A percentile compares a stretch with the other conserved stretches of the same genome.
Evolutionary conservation across 2,888 invertebrate species (phyloP).

Genomic region (Andrena trimmerana): DNA sequence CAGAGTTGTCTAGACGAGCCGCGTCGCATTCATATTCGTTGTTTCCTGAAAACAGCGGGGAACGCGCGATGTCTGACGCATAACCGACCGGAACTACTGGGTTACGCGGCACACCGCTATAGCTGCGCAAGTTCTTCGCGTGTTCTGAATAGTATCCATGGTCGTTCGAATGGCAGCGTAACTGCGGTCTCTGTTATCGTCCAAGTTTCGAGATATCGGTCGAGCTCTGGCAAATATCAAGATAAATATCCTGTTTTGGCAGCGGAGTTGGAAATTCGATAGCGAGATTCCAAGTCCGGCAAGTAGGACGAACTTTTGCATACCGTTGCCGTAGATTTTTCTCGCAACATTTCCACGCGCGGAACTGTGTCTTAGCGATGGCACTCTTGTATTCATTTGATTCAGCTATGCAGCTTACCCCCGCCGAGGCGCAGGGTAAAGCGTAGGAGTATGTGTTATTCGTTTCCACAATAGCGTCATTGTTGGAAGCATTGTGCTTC

Average conservation of each 20-base stretch:
- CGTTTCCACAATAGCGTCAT: slow-evolving; percentile 83
- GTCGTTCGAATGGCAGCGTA: slow-evolving; percentile 4
- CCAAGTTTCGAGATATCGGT: slow-evolving; percentile 13
- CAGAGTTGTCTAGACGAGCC: slow-evolving; percentile 38
- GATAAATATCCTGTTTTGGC: slow-evolving; percentile 16
- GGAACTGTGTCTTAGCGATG: slow-evolving; percentile 70
- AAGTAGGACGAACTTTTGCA: background rate
- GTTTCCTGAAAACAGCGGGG: slow-evolving; percentile 48
- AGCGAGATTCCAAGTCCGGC: background rate
- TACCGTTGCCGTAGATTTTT: slow-evolving; percentile 29
- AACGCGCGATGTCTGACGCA: slow-evolving; percentile 58
- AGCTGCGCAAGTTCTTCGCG: slow-evolving; percentile 45
- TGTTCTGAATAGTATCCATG: slow-evolving; percentile 41
- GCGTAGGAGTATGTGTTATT: slow-evolving; percentile 82
- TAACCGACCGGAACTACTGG: slow-evolving; percentile 68
- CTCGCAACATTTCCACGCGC: slow-evolving; percentile 18
- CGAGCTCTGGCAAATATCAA: slow-evolving; percentile 7
- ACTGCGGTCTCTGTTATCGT: slow-evolving; percentile 1
- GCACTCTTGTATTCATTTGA: slow-evolving; percentile 79
- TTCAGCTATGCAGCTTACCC: slow-evolving; percentile 77
- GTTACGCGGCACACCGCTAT: slow-evolving; percentile 46
- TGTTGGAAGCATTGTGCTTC: slow-evolving; percentile 81
- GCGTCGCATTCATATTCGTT: slow-evolving; percentile 50
- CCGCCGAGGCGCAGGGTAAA: slow-evolving; percentile 74
- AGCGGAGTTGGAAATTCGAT: background rate